Conservation (phyloP, 2,113 vertebrate genomes). For the Trichechus manatus region DNA sequence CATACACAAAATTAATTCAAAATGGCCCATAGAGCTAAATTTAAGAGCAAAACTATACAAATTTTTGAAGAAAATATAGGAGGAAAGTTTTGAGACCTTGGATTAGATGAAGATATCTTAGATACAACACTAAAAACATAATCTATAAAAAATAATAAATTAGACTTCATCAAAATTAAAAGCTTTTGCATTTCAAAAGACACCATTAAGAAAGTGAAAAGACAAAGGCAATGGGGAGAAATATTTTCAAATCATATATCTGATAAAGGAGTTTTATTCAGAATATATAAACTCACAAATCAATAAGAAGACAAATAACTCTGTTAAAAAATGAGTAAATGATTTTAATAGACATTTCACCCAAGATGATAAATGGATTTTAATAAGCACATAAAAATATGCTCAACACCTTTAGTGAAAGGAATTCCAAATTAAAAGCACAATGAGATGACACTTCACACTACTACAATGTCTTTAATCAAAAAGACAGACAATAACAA, state of each 20-base stretch:
- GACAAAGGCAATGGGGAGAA: background rate
- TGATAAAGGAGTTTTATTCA: background rate
- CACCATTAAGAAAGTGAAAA: background rate
- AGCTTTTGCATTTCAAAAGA: background rate
- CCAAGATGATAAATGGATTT: background rate
- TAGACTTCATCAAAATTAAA: background rate
- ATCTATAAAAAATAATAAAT: background rate
- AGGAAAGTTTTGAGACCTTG: background rate
- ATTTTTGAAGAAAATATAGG: background rate
- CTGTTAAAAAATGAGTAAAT: background rate
- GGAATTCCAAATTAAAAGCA: background rate
- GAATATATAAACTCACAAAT: background rate
- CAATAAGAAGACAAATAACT: background rate
- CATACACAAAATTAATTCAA: background rate
- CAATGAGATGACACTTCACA: background rate
- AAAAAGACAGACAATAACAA: background rate
- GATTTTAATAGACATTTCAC: background rate
- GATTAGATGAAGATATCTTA: background rate
- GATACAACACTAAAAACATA: background rate
- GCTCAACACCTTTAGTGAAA: background rate
- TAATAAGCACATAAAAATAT: background rate
- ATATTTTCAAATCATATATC: background rate
- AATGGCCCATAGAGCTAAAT: background rate
- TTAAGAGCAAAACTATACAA: background rate
- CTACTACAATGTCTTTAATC: background rate